Evolutionary conservation across 2,888 invertebrate genomes (phyloP), one percentile per base, ranked within the genome.

Genomic region (Homarus gammarus): DNA sequence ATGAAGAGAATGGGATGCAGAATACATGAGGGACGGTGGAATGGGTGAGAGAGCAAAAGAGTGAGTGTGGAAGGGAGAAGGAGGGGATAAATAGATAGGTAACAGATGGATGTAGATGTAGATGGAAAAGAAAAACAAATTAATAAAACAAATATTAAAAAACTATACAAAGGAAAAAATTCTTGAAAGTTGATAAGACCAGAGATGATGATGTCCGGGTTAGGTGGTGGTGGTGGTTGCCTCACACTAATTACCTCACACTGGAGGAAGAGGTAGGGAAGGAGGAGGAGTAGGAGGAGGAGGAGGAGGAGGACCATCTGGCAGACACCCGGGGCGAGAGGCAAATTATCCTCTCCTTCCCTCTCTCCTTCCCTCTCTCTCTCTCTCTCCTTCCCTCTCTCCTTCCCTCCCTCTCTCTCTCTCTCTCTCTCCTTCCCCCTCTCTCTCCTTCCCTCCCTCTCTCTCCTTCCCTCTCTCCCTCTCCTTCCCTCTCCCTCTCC

Each of bases 291-390:
- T 6, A 68, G 68, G 22, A 18, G 18, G 5, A 68, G 68, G 18
- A 18, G 18, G 68, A 68, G 68, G 18, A 18, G 18, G 68, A 68
- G 68, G 18, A 68, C 12, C 12, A 5, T 44, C 5, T 12, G 12
- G 44, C 44, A 44, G n/a, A n/a, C n/a, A n/a, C n/a, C n/a, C n/a
- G n/a, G n/a, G n/a, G n/a, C n/a, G n/a, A n/a, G n/a, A n/a, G n/a
- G n/a, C n/a, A n/a, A n/a, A n/a, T n/a, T n/a, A n/a, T n/a, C 33
- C 79, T 61, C 79, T 22, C 79, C 51, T 79, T 81, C 64, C 81
- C 49, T 49, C 77, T 64, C 81, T 79, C 38, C 31, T 40, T 81
- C 81, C 44, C 81, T 81, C 81, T 64, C 81, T 81, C 81, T 64
- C 64, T 79, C 79, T 56, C 81, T 64, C 61, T 38, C 51, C 38